Base-by-base conservation (phyloP, 2,113 vertebrate species). In the Lynx canadensis region DNA sequence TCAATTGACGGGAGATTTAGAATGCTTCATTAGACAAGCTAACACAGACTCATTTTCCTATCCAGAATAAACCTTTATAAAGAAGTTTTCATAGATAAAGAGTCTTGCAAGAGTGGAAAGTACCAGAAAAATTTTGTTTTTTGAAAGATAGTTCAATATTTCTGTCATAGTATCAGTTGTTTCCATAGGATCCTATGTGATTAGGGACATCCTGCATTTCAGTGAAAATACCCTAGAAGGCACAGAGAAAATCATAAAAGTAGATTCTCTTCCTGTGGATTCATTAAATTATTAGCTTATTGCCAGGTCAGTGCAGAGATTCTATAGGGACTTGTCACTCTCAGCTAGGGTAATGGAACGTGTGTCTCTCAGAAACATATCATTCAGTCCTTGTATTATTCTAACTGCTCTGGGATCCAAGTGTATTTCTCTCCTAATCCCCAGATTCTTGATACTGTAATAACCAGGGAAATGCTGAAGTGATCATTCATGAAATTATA, bases 1-100 rank as follows among this genome's bases (percentile, higher is more conserved):
- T 93, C n/a, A 87, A 0, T 80, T 33, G 82, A 57, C 55, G 18
- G 25, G n/a, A 76, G 23, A 78, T 71, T 84, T n/a, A 50, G 87
- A 81, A 50, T 74, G 14, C 41, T 97, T 97, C 45, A 71, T 92
- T 84, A 95, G 73, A 38, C n/a, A 97, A 89, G 92, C 45, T 87
- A 93, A 84, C 29, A 80, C 11, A 78, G 60, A 65, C 48, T 81
- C 13, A 50, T 79, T 88, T 92, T 89, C 45, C 50, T 85, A 65
- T 45, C 31, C 16, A 96, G 25, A 96, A 69, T 83, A 85, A 83
- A 5, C 3, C 57, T 97, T 66, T 52, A 23, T 45, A 69, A 97
- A 91, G 41, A 74, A 68, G 29, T 97, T 90, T 93, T 78, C 19
- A 31, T 33, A 95, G 50, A 63, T 71, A 33, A 91, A 55, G 9